These are phyloP conservation scores for Achroia grisella DNA, from an alignment of 1,140 invertebrate genomes.

Conservation along the genomic window DNA sequence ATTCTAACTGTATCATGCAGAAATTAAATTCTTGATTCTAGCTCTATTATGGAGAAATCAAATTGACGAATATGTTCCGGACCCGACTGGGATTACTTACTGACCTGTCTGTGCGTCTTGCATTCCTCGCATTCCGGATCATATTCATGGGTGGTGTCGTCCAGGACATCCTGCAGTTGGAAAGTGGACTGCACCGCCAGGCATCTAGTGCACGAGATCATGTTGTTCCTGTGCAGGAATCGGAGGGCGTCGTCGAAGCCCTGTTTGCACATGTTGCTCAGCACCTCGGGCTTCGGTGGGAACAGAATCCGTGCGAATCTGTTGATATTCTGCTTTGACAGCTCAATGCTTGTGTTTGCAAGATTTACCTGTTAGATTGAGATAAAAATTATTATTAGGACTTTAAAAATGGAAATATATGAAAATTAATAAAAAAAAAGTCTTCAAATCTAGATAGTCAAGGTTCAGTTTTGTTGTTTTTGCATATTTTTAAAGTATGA, in stretches of 20 bases:
- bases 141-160: slow-evolving; percentile 81
- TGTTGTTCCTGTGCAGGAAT: slow-evolving; percentile 93
- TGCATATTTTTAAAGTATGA: too few relatives aligned
- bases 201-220: slow-evolving; percentile 90
- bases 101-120: slow-evolving; percentile 86
- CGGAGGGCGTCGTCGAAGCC: slow-evolving; percentile 97
- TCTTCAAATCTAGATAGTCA: too few relatives aligned
- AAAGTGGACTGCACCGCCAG: slow-evolving; percentile 88
- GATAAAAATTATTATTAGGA: slow-evolving; percentile 5
- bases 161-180: slow-evolving; percentile 81
- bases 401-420: too few relatives aligned
- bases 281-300: slow-evolving; percentile 93
- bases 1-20: too few relatives aligned
- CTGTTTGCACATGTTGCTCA: slow-evolving; percentile 97
- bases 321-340: slow-evolving; percentile 94
- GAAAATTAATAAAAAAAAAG: too few relatives aligned
- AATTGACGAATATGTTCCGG: too few relatives aligned
- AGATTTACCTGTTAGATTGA: slow-evolving; percentile 88
- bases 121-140: slow-evolving; percentile 89
- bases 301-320: slow-evolving; percentile 93
- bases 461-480: too few relatives aligned
- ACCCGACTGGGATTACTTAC: too few relatives aligned
- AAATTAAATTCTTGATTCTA: too few relatives aligned
- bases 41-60: too few relatives aligned
- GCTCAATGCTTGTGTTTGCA: slow-evolving; percentile 95